Evolutionary conservation across 2,888 invertebrate genomes (phyloP).

Genomic region (Pristionchus japonicus): DNA sequence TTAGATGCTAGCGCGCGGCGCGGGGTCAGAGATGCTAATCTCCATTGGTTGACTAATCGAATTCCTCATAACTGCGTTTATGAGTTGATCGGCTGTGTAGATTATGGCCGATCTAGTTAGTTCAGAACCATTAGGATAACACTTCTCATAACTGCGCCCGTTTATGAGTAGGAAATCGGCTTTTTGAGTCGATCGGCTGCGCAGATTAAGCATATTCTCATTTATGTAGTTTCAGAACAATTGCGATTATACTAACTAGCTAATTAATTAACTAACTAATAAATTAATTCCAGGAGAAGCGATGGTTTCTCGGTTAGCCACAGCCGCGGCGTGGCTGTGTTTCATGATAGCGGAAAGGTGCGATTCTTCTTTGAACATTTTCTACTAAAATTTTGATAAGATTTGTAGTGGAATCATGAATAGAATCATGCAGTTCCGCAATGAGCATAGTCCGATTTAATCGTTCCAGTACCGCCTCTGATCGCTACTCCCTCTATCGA

Average conservation of each 20-base stretch:
- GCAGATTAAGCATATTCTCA: too few species aligned
- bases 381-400: too few species aligned
- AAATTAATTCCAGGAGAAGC: background rate
- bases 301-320: constrained; percentile 34
- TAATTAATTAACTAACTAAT: background rate
- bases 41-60: background rate
- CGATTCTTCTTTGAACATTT: background rate
- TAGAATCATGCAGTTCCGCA: too few species aligned
- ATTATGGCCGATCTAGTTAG: too few species aligned
- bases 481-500: constrained; percentile 47
- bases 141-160: background rate
- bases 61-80: background rate
- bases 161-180: too few species aligned
- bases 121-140: too few species aligned
- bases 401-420: too few species aligned
- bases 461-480: background rate
- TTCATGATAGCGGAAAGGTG: background rate
- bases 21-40: constrained; percentile 28
- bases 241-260: background rate
- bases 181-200: background rate
- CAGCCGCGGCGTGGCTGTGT: constrained; percentile 1
- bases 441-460: too few species aligned
- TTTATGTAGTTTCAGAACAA: background rate
- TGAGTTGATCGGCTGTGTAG: too few species aligned
- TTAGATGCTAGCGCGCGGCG: constrained; percentile 45